These are phyloP conservation scores for Chouioia cunea DNA, from an alignment of 2,888 invertebrate genomes.

Conservation along the genomic window DNA sequence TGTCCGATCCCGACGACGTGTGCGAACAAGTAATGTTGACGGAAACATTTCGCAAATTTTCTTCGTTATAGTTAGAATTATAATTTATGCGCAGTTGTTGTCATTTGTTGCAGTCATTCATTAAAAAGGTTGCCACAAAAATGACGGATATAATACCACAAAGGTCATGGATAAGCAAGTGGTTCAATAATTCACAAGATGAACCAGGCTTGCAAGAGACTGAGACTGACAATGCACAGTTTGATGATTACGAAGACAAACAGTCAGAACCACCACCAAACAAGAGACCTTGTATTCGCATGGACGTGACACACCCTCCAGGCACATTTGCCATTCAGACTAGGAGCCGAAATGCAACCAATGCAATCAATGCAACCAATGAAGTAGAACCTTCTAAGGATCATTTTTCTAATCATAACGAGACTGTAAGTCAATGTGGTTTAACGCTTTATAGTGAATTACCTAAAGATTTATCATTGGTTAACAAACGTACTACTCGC, in stretches of 20 bases:
- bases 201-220: constrained; percentile 50
- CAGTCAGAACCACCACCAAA: constrained; percentile 58
- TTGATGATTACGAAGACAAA: constrained; percentile 56
- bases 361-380: too few species aligned
- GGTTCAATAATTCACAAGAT: constrained; percentile 64
- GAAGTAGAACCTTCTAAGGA: constrained; percentile 53
- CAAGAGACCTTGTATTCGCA: constrained; percentile 65
- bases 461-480: background rate
- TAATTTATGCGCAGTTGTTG: background rate
- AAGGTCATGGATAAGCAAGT: constrained; percentile 68
- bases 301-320: constrained; percentile 65
- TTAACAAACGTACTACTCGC: constrained; percentile 8
- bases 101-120: constrained; percentile 73
- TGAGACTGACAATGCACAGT: constrained; percentile 51
- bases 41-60: background rate
- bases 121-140: constrained; percentile 76
- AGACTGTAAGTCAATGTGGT: constrained; percentile 53
- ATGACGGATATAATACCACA: constrained; percentile 76
- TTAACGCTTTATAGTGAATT: background rate
- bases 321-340: constrained; percentile 63
- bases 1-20: too few species aligned
- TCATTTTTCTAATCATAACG: constrained; percentile 52
- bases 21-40: background rate
- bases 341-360: constrained; percentile 51
- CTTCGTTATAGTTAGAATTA: background rate